phyloP scores from a whole-genome alignment of 2,113 vertebrate genomes.

The Gallinago undulata region DNA sequence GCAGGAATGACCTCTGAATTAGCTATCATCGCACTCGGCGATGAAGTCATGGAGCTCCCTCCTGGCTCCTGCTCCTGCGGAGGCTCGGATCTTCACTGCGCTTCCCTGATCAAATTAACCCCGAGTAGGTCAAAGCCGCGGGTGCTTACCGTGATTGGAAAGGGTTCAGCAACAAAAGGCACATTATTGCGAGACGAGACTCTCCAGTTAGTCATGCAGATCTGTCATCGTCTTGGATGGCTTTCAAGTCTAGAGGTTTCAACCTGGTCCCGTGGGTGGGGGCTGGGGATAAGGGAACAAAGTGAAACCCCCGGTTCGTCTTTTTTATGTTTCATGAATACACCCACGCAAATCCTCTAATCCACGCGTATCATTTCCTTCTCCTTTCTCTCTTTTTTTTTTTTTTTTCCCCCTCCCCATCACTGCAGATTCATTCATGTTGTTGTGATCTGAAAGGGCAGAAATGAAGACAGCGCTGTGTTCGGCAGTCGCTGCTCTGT shows the following conservation, averaged over 20 bases:
- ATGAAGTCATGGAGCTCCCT: conserved; percentile 64
- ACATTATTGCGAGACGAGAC: conserved; percentile 3
- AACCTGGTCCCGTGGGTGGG: conserved; percentile 47
- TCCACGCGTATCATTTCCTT: conserved; percentile 43
- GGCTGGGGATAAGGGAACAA: conserved; percentile 36
- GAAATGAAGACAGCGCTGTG: conserved; percentile 86
- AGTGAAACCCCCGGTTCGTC: not conserved
- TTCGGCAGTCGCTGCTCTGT: conserved; percentile 78
- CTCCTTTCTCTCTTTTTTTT: not conserved
- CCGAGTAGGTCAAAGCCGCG: not conserved
- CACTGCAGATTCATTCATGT: conserved; percentile 85
- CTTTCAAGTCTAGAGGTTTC: conserved; percentile 32
- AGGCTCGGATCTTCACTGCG: not conserved
- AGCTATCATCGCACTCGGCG: conserved; percentile 34
- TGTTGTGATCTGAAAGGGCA: conserved; percentile 79
- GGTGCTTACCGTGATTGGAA: conserved; percentile 13
- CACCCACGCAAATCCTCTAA: conserved; percentile 36
- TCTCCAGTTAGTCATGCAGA: conserved; percentile 29
- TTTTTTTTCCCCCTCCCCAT: not conserved
- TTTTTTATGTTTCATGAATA: conserved; percentile 35
- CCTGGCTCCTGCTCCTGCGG: not conserved
- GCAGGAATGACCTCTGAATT: conserved; percentile 67
- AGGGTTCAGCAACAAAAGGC: conserved; percentile 50
- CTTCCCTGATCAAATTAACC: conserved; percentile 29
- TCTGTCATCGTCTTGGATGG: not conserved